Conservation (phyloP, 1,140 invertebrate species). For the Zaprionus nigranus region DNA sequence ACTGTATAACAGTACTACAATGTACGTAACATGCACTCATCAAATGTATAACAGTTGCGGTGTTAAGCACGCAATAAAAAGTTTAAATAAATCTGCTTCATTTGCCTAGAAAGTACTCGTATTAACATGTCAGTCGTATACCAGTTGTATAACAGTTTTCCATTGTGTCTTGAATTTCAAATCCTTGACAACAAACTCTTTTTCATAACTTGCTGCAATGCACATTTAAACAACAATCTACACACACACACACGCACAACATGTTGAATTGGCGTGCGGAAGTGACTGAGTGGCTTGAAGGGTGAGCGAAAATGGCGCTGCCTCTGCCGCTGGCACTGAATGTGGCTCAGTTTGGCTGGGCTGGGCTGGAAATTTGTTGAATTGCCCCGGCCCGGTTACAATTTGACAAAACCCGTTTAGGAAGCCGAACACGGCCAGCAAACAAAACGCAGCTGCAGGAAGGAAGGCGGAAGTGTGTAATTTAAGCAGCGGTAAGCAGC, state of each 20-base stretch:
- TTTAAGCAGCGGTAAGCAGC: conserved; percentile 62
- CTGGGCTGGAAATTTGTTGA: conserved; percentile 21
- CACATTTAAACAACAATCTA: background rate
- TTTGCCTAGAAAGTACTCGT: no score
- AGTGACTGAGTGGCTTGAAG: conserved; percentile 18
- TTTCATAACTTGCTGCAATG: conserved; percentile 2
- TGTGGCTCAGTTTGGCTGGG: background rate
- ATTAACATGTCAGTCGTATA: no score
- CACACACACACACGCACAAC: background rate
- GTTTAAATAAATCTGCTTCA: no score
- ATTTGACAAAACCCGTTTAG: conserved; percentile 48
- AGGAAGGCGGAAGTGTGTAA: conserved; percentile 79
- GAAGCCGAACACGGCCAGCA: conserved; percentile 27
- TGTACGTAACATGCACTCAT: background rate
- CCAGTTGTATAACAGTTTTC: no score
- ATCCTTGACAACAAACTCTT: no score
- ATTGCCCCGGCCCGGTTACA: conserved; percentile 45
- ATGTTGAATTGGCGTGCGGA: conserved; percentile 10
- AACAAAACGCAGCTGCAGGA: conserved; percentile 45
- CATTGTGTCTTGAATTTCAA: conserved; percentile 4
- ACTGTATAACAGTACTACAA: background rate
- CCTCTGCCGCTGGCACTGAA: background rate
- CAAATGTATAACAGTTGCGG: background rate
- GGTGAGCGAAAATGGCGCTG: background rate
- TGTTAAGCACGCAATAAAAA: no score